Evolutionary conservation across 64 coral and sea anemone genomes (phyloP).

Genomic region (Porites lutea): DNA sequence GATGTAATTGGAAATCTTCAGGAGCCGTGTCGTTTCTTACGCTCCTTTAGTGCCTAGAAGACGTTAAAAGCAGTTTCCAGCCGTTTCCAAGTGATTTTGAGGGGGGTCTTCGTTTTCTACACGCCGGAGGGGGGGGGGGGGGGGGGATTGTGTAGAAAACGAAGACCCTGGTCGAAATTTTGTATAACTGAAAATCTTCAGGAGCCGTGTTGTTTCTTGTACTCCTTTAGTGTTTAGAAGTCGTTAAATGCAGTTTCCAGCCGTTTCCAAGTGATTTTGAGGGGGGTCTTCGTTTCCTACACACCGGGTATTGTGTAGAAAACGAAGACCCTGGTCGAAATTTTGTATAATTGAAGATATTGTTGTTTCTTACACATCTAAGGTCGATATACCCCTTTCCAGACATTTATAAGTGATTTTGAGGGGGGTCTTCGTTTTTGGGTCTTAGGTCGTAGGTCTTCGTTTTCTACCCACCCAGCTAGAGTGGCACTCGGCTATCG

Average conservation of each 20-base stretch:
- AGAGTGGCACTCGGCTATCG: too few species aligned
- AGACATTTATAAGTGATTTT: too few species aligned
- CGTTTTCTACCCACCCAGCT: too few species aligned
- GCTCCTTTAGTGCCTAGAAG: not conserved
- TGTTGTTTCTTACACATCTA: too few species aligned
- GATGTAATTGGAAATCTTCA: not conserved
- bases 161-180: not conserved
- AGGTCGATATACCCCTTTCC: too few species aligned
- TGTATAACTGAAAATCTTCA: not conserved
- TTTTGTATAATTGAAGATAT: slow-evolving; percentile 19
- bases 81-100: slow-evolving; percentile 18
- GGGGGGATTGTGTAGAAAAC: not conserved
- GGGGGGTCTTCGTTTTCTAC: slow-evolving; percentile 20
- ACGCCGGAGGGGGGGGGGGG: slow-evolving; percentile 2
- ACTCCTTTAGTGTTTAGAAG: not conserved
- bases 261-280: slow-evolving; percentile 11
- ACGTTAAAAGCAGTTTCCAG: slow-evolving; percentile 4
- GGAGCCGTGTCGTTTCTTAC: not conserved
- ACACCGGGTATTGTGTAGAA: slow-evolving; percentile 2
- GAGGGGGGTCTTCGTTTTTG: too few species aligned
- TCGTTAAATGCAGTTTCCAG: not conserved
- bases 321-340: not conserved
- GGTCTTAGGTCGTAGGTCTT: too few species aligned
- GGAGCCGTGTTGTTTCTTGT: not conserved
- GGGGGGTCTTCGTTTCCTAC: not conserved